Evolutionary conservation across 2,113 vertebrate species (phyloP).

Genomic region (Octodon degus): DNA sequence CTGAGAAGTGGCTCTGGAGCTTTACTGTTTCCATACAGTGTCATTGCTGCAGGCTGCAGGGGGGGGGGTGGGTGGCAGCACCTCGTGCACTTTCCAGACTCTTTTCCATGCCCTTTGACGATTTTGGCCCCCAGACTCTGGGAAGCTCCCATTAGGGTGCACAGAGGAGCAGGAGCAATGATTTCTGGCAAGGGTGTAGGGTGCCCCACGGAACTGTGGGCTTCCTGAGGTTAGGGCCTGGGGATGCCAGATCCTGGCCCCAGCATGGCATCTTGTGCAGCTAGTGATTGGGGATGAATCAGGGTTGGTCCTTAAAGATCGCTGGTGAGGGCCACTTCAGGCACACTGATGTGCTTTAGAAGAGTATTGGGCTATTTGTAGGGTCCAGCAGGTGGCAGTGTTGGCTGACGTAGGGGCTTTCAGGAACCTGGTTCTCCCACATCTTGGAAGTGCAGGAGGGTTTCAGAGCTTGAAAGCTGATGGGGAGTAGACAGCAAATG

Average conservation of each 20-base stretch:
- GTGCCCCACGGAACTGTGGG: background rate
- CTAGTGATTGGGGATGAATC: background rate
- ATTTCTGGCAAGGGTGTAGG: background rate
- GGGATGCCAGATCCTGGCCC: background rate
- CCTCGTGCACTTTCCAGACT: background rate
- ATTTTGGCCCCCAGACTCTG: background rate
- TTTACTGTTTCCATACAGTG: too few species aligned
- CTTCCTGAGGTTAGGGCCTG: background rate
- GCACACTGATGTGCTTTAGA: background rate
- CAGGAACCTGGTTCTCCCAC: too few species aligned
- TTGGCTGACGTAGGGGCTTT: too few species aligned
- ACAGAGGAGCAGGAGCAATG: background rate
- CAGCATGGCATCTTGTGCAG: background rate
- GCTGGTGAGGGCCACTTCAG: background rate
- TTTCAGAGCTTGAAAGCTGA: too few species aligned
- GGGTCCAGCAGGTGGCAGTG: background rate
- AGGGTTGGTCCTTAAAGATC: background rate
- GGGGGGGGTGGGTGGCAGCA: background rate
- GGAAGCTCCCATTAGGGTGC: too few species aligned
- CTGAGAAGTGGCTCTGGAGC: background rate
- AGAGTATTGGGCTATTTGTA: accelerated
- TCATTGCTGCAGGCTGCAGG: accelerated
- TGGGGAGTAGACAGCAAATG: too few species aligned
- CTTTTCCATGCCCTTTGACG: background rate
- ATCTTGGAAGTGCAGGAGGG: background rate